Base-by-base conservation (phyloP, 2,797 vertebrate species). In the Molossus molossus region DNA sequence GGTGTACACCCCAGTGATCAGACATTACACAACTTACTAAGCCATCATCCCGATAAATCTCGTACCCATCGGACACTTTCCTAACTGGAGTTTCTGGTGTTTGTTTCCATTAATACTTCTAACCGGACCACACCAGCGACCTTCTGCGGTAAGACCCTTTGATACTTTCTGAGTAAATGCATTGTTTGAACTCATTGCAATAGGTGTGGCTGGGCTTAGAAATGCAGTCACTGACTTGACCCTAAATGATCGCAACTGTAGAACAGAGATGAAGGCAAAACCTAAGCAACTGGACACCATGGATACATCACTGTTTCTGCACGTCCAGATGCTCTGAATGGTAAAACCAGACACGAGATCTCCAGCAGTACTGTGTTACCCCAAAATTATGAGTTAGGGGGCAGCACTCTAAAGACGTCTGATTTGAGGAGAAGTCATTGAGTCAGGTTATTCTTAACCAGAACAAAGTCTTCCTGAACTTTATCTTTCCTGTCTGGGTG, bases 291-390 rank as follows among this genome's bases (percentile, higher is more conserved):
- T 6, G 3, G 29, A 6, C 23, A 13, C 1, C 1, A 3, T 29
- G 7, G 25, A 21, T 5, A 18, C 3, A 0, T 0, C 21, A 6
- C 10, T 23, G 9, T 1, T 64, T 53, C 25, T 10, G 2, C 2
- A 18, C 23, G 9, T 20, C 2, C 18, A 29, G 53, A 21, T 10
- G 65, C 3, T 25, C 3, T 60, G 20, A 64, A 50, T 29, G 3
- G 40, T 12, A 27, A 83, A 37, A 21, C 40, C 29, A 57, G 69
- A 84, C 67, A 6, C 45, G 1, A 37, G 21, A 20, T 2, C 10
- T 6, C n/a, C 3, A 10, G 1, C 15, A 15, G 3, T 11, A 23
- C 37, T 20, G 0, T 62, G 29, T 10, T 67, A n/a, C 3, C 11
- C 27, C 67, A 17, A 3, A 58, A 23, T 5, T 55, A 21, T 5